Conservation (phyloP, 2,113 vertebrate species). For the Albula glossodonta region DNA sequence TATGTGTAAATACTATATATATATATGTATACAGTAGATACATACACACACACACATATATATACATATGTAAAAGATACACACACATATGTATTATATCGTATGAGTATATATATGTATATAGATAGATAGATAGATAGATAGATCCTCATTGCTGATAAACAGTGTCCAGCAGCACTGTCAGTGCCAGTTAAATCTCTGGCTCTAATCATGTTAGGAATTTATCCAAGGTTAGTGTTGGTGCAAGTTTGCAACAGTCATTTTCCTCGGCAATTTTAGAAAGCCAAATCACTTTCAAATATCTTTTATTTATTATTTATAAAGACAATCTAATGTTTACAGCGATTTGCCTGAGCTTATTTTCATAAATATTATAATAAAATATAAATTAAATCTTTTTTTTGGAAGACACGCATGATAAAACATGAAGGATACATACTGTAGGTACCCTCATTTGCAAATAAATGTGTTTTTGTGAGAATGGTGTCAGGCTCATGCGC, state of each 20-base stretch:
- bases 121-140: too few relatives aligned
- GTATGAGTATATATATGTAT: too few relatives aligned
- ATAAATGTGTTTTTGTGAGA: neutral
- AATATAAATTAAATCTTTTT: neutral
- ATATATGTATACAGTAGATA: too few relatives aligned
- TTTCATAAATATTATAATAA: neutral
- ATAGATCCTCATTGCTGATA: conserved; percentile 28
- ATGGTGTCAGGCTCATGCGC: neutral
- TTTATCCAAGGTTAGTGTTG: neutral
- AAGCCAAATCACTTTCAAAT: neutral
- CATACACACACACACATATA: too few relatives aligned
- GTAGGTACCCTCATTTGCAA: too few relatives aligned
- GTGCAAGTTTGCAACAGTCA: neutral
- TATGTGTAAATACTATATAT: too few relatives aligned
- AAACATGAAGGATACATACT: neutral
- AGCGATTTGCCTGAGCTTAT: neutral
- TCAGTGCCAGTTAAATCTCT: conserved; percentile 1
- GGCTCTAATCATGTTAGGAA: conserved; percentile 10
- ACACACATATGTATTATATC: too few relatives aligned
- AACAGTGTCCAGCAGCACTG: conserved; percentile 31
- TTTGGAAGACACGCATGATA: neutral
- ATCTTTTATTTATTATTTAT: neutral
- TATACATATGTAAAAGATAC: too few relatives aligned
- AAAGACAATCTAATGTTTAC: neutral
- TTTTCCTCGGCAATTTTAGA: neutral